These are phyloP conservation scores for Pyrochroa serraticornis DNA, from an alignment of 2,888 invertebrate genomes.

Conservation along the genomic window DNA sequence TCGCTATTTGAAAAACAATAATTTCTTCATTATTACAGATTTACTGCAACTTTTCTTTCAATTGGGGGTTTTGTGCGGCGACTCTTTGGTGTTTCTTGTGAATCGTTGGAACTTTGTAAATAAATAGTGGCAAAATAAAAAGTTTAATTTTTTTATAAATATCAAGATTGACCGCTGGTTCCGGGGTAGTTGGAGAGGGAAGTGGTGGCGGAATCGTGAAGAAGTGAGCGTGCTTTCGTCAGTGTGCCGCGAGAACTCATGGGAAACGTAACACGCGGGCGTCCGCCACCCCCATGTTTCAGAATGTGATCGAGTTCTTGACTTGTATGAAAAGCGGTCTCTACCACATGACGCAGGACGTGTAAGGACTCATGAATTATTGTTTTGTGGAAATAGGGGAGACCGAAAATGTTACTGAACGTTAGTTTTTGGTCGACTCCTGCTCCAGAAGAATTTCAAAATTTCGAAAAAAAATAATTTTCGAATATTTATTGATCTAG, in stretches of 20 bases:
- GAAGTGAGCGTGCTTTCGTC: slow-evolving; percentile 36
- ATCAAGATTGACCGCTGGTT: no score
- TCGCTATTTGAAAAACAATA: no score
- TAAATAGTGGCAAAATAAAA: no score
- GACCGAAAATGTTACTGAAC: no score
- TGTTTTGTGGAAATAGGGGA: slow-evolving; percentile 2
- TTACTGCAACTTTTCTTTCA: no score
- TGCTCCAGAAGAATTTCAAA: not conserved
- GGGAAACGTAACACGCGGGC: slow-evolving; percentile 32
- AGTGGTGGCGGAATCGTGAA: slow-evolving; percentile 24
- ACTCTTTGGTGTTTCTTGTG: no score
- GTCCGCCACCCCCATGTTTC: slow-evolving; percentile 47
- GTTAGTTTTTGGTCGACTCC: no score
- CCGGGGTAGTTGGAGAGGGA: slow-evolving; percentile 13
- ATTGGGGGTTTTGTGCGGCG: no score
- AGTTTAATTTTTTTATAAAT: no score
- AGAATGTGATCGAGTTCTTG: slow-evolving; percentile 53
- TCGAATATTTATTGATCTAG: not conserved
- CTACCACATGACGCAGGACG: slow-evolving; percentile 47
- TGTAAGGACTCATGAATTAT: slow-evolving; percentile 44
- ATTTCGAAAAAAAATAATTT: not conserved
- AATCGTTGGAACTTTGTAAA: no score
- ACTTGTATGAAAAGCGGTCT: slow-evolving; percentile 48
- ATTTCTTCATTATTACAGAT: no score
- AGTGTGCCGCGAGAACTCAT: slow-evolving; percentile 52